Evolutionary conservation across 2,797 vertebrate species (phyloP).

Genomic region (Spheniscus humboldti): DNA sequence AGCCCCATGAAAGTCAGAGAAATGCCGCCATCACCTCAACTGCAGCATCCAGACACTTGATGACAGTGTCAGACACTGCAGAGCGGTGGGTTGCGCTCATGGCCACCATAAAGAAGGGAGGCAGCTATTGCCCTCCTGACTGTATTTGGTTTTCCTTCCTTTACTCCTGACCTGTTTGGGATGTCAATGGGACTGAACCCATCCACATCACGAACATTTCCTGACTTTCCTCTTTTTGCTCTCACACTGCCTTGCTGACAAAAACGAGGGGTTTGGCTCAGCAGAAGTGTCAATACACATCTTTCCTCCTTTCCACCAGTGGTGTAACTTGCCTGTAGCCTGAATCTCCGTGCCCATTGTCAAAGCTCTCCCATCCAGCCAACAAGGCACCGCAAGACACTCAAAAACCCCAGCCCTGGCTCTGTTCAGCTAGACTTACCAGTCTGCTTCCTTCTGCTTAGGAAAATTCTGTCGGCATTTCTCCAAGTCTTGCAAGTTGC

Average conservation of each 20-base stretch:
- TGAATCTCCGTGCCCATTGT: not conserved
- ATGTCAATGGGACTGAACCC: not conserved
- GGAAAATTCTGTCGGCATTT: not conserved
- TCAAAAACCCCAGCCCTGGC: not conserved
- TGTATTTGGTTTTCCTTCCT: not conserved
- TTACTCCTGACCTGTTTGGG: not conserved
- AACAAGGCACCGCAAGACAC: not conserved
- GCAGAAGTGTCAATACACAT: not conserved
- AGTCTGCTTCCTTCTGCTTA: conserved; percentile 17
- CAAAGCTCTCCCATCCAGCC: not conserved
- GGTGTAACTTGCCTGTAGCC: not conserved
- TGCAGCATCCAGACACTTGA: not conserved
- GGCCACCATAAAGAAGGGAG: not conserved
- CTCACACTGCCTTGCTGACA: not conserved
- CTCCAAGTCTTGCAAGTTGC: conserved; percentile 3
- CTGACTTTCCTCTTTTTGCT: not conserved
- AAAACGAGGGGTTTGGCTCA: not conserved
- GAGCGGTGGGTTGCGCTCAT: not conserved
- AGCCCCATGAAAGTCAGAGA: not conserved
- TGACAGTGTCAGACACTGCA: not conserved
- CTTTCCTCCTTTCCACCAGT: not conserved
- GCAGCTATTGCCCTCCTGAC: not conserved
- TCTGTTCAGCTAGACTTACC: conserved; percentile 1
- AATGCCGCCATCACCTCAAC: not conserved
- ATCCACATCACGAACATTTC: not conserved